Conservation (phyloP, 2,888 invertebrate genomes). For the Perizoma flavofasciatum region DNA sequence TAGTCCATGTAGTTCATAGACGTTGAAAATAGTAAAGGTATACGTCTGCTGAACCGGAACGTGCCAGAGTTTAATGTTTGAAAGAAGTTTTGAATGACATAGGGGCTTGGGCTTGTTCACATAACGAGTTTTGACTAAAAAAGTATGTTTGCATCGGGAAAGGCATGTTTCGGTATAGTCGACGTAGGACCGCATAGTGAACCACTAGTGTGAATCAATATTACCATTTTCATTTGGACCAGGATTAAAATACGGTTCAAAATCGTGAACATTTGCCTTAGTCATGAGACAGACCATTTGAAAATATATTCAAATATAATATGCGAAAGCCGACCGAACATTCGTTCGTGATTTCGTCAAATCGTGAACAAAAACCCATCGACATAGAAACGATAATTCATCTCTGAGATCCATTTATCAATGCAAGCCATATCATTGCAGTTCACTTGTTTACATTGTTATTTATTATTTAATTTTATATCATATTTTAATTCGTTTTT, state of each 20-base stretch:
- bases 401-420: slow-evolving; percentile 7
- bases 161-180: slow-evolving; percentile 7
- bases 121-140: slow-evolving; percentile 12
- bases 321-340: too few relatives aligned
- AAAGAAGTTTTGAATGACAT: neutral
- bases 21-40: slow-evolving; percentile 2
- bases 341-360: neutral
- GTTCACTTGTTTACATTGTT: slow-evolving; percentile 39
- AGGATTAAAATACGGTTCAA: slow-evolving; percentile 1
- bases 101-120: neutral
- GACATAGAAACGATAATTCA: neutral
- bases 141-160: slow-evolving; percentile 6
- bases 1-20: slow-evolving; percentile 11
- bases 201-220: neutral
- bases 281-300: neutral
- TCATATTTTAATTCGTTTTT: slow-evolving; percentile 33
- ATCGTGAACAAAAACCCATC: neutral
- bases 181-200: slow-evolving; percentile 1
- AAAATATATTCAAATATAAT: too few relatives aligned
- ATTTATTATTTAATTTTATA: slow-evolving; percentile 41
- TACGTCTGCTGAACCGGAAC: slow-evolving; percentile 8
- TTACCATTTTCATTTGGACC: slow-evolving; percentile 3
- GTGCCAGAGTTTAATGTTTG: slow-evolving; percentile 1
- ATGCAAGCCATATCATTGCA: slow-evolving; percentile 27
- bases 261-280: slow-evolving; percentile 8